Conservation (phyloP, 2,888 invertebrate species). For the Octodonta nipae region DNA sequence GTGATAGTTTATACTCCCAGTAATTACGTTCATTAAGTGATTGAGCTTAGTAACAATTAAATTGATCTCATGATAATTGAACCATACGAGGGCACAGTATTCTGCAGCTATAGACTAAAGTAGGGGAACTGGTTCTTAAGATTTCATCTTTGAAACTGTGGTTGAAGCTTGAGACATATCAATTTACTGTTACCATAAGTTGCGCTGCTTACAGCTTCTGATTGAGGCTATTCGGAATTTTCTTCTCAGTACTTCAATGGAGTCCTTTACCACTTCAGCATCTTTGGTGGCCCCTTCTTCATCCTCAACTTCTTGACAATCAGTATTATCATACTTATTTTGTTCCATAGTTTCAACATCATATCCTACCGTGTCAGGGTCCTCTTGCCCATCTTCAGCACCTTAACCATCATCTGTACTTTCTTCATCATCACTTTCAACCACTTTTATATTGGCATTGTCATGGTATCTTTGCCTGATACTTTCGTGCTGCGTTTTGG, state of each 20-base stretch:
- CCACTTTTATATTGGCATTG: slow-evolving; percentile 51
- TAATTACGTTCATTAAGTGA: too few relatives aligned
- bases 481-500: slow-evolving; percentile 34
- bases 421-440: slow-evolving; percentile 69
- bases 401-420: slow-evolving; percentile 41
- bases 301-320: slow-evolving; percentile 40
- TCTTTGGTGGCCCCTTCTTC: slow-evolving; percentile 37
- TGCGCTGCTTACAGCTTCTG: slow-evolving; percentile 64
- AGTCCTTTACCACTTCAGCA: slow-evolving; percentile 49
- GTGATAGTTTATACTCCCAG: too few relatives aligned
- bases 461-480: slow-evolving; percentile 76
- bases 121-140: too few relatives aligned
- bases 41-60: too few relatives aligned
- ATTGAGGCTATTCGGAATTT: slow-evolving; percentile 39
- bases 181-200: slow-evolving; percentile 52
- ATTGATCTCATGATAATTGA: too few relatives aligned
- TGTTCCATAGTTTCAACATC: slow-evolving; percentile 42
- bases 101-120: too few relatives aligned
- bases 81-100: too few relatives aligned
- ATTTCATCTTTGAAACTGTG: too few relatives aligned
- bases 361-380: slow-evolving; percentile 44
- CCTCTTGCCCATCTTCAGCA: slow-evolving; percentile 40
- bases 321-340: slow-evolving; percentile 41
- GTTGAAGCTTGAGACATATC: too few relatives aligned
- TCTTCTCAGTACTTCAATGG: slow-evolving; percentile 46